These are phyloP conservation scores for Phengaris alcon DNA, from an alignment of 2,888 invertebrate genomes.

Conservation along the genomic window DNA sequence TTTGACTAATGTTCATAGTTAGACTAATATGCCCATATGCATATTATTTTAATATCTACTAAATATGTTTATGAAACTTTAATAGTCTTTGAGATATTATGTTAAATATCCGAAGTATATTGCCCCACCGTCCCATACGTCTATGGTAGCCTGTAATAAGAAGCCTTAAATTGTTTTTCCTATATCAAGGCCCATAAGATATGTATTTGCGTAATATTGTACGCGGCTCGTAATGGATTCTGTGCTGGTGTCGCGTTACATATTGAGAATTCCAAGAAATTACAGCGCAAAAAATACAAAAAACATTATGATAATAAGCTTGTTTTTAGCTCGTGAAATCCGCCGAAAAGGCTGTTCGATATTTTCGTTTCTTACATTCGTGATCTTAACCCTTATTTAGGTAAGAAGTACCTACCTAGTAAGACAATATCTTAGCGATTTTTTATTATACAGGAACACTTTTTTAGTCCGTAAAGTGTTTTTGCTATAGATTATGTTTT, in stretches of 20 bases:
- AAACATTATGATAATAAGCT: neutral
- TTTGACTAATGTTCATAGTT: too few relatives aligned
- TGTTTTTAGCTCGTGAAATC: neutral
- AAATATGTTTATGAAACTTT: neutral
- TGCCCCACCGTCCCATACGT: neutral
- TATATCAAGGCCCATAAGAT: conserved; percentile 33
- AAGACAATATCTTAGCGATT: too few relatives aligned
- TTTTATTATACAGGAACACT: too few relatives aligned
- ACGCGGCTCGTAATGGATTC: conserved; percentile 42
- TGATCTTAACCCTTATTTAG: neutral
- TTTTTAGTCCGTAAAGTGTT: too few relatives aligned
- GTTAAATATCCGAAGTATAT: too few relatives aligned
- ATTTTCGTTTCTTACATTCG: neutral
- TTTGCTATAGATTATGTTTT: too few relatives aligned
- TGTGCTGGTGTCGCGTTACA: conserved; percentile 33
- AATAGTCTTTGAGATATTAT: neutral
- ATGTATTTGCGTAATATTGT: conserved; percentile 42
- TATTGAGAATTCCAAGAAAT: conserved; percentile 23
- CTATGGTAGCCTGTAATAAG: too few relatives aligned
- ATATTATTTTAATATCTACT: too few relatives aligned
- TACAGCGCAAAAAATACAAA: neutral
- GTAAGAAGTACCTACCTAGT: neutral
- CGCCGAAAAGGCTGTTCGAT: neutral
- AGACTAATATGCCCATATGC: too few relatives aligned
- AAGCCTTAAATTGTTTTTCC: neutral